Evolutionary conservation across 2,888 invertebrate species (phyloP), one percentile per base, ranked within the genome.

Genomic region (Entomobrya proxima): DNA sequence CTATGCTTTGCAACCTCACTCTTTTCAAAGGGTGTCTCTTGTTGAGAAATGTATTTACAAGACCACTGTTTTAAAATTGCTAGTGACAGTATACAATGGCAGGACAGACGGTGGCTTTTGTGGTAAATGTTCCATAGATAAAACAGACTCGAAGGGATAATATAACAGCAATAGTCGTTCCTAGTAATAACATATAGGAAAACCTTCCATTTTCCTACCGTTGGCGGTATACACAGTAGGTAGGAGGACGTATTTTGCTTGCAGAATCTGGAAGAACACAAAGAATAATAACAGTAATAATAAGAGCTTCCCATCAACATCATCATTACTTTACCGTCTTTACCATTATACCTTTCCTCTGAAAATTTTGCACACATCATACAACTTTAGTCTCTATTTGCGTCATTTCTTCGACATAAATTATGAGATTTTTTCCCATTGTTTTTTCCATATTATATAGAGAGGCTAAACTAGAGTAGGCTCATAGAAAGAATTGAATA

Each of bases 121-220:
- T 78, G 85, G 85, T 78, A 78, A 85, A 72, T 85, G 78, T 78
- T 85, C 78, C 58, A 74, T 58, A 78, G 77, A 84, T 84, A 69
- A 77, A 83, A 69, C 15, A 37, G 24, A 35, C 50, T 50, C 35
- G 32, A 7, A 40, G 24, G 24, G n/a, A n/a, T n/a, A 24, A 37
- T 35, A 37, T 64, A 37, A 5, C 3, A 18, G 32, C n/a, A n/a
- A 9, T 61, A 13, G 69, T 40, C 1, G 40, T 69, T 44, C 27
- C 30, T 5, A 74, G 74, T 52, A 35, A 32, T 52, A 52, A 50
- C 74, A 50, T 27, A 21, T 69, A 69, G 69, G 80, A 80, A 75
- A 74, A 58, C 74, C 47, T 47, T 75, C 47, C 15, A n/a, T 47
- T 47, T 82, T 76, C 79, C 58, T 83, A 40, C 72, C 77, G 64